Percentiles rank a stretch among this genome's conserved stretches.
Conservation (phyloP, 2,888 invertebrate genomes). For the Rotaria magnacalcarata region DNA sequence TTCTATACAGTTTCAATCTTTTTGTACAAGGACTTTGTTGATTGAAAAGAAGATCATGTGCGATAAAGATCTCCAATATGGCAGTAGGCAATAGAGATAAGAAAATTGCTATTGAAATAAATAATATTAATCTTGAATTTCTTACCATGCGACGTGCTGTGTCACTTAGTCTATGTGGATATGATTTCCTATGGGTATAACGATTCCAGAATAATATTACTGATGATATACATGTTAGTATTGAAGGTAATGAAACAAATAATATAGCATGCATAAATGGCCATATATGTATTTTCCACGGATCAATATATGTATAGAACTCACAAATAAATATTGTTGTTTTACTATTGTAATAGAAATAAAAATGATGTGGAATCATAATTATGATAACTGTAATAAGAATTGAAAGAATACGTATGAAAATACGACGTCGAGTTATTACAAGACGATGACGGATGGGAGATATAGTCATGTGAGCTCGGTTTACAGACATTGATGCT, state of each 20-base stretch:
- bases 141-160: neutral
- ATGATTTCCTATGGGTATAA: neutral
- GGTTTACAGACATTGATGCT: neutral
- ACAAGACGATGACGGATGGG: neutral
- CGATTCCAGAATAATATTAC: neutral
- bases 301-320: neutral
- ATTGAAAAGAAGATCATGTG: neutral
- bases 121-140: neutral
- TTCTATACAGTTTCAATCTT: neutral
- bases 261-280: neutral
- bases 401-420: neutral
- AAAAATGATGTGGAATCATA: conserved; percentile 15
- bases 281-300: neutral
- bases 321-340: neutral
- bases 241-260: neutral
- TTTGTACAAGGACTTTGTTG: neutral
- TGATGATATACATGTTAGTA: neutral
- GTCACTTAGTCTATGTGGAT: no score
- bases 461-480: neutral
- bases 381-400: neutral
- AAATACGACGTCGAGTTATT: neutral
- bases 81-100: neutral
- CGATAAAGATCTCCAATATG: neutral
- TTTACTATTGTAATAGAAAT: neutral
- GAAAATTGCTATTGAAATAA: neutral